These are phyloP conservation scores for Stegana nigrithorax DNA, from an alignment of 2,888 invertebrate genomes.

Conservation along the genomic window DNA sequence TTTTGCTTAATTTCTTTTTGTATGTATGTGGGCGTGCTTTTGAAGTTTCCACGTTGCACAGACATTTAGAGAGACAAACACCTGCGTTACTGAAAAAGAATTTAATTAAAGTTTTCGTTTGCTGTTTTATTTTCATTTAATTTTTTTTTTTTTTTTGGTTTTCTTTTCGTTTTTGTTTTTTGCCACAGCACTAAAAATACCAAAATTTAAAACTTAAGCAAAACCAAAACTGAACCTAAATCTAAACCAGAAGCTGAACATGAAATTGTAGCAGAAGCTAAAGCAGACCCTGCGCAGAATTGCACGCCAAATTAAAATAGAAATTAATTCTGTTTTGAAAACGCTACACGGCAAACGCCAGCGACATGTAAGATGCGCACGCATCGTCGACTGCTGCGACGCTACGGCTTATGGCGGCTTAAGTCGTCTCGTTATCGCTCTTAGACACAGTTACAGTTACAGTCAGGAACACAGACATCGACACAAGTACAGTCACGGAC, in stretches of 20 bases:
- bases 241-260: not conserved
- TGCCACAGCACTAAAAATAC: not conserved
- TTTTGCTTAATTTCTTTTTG: not conserved
- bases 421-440: too few relatives aligned
- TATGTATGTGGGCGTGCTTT: not conserved
- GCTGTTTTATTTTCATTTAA: not conserved
- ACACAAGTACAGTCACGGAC: too few relatives aligned
- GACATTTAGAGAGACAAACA: not conserved
- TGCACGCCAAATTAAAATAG: conserved; percentile 11
- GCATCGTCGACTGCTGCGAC: conserved; percentile 10
- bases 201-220: not conserved
- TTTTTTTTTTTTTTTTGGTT: not conserved
- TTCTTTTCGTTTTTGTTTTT: not conserved
- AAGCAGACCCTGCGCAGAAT: not conserved
- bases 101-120: conserved; percentile 13
- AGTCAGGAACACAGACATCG: too few relatives aligned
- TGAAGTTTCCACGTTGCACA: not conserved
- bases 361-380: not conserved
- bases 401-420: too few relatives aligned
- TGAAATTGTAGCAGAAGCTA: not conserved
- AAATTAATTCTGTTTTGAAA: conserved; percentile 50
- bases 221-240: not conserved
- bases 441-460: too few relatives aligned
- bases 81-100: not conserved
- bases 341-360: conserved; percentile 25